Evolutionary conservation across 2,797 vertebrate genomes (phyloP).

Genomic region (Ibycter americanus): DNA sequence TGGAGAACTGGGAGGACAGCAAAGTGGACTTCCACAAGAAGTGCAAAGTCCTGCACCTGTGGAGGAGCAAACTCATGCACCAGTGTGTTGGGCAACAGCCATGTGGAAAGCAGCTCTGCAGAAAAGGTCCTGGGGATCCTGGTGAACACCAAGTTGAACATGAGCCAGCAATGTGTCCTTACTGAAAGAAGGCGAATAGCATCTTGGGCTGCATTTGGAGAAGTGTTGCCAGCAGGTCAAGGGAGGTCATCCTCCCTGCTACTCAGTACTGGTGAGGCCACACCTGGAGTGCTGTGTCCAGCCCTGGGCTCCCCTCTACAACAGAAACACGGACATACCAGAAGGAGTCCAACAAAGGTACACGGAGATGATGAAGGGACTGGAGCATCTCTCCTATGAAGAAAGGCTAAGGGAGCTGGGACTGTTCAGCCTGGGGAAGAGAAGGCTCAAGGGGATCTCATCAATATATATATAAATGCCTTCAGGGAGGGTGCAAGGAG

Average conservation of each 20-base stretch:
- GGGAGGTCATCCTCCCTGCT: not conserved
- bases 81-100: accelerated
- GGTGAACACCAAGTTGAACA: not conserved
- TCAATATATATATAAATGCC: not conserved
- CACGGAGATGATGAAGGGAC: not conserved
- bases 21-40: not conserved
- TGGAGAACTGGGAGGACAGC: not conserved
- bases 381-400: not conserved
- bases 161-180: not conserved
- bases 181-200: not conserved
- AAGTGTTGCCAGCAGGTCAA: accelerated
- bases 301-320: not conserved
- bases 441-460: not conserved
- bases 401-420: not conserved
- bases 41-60: not conserved
- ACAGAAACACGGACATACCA: not conserved
- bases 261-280: not conserved
- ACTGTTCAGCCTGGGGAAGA: not conserved
- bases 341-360: not conserved
- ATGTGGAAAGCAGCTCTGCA: not conserved
- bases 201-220: not conserved
- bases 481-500: not conserved
- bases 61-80: not conserved
- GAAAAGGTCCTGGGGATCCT: not conserved
- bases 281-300: not conserved